Evolutionary conservation across 2,888 invertebrate species (phyloP).

Genomic region (Zygothrica quintamaculata): DNA sequence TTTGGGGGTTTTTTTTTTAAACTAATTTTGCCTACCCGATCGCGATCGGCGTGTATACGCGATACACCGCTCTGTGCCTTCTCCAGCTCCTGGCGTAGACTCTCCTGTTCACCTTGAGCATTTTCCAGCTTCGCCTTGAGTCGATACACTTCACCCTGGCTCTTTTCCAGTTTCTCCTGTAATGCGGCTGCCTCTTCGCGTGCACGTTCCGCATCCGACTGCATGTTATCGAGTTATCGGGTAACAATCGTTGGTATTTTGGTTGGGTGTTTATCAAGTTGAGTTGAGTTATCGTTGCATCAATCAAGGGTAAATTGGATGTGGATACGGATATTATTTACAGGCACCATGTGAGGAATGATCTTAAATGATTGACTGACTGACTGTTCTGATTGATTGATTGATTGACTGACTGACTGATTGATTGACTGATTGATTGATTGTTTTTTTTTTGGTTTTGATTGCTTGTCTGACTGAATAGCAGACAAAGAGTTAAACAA

Average conservation of each 20-base stretch:
- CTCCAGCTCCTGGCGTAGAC: conserved; percentile 96
- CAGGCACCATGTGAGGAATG: conserved; percentile 58
- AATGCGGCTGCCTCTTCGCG: conserved; percentile 92
- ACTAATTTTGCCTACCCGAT: conserved; percentile 86
- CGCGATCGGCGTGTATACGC: conserved; percentile 94
- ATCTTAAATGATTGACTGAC: conserved; percentile 68
- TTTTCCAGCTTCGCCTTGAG: conserved; percentile 97
- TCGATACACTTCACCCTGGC: conserved; percentile 97
- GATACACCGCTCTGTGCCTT: conserved; percentile 92
- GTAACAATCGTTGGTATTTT: no score
- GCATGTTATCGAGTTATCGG: conserved; percentile 32
- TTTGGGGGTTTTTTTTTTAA: conserved; percentile 21
- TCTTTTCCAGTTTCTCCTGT: conserved; percentile 96
- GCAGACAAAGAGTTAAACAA: conserved; percentile 57
- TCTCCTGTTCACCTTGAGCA: conserved; percentile 97
- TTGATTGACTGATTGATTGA: conserved; percentile 27
- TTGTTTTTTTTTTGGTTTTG: conserved; percentile 22
- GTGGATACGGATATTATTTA: conserved; percentile 79
- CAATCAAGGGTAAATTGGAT: conserved; percentile 67
- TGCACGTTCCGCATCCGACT: conserved; percentile 93
- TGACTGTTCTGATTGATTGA: conserved; percentile 51
- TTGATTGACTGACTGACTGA: conserved; percentile 31
- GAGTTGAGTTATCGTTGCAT: conserved; percentile 33
- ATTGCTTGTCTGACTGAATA: conserved; percentile 43
- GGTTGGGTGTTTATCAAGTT: conserved; percentile 27